Conservation (phyloP, 2,888 invertebrate species). For the Gnatocerus cornutus region DNA sequence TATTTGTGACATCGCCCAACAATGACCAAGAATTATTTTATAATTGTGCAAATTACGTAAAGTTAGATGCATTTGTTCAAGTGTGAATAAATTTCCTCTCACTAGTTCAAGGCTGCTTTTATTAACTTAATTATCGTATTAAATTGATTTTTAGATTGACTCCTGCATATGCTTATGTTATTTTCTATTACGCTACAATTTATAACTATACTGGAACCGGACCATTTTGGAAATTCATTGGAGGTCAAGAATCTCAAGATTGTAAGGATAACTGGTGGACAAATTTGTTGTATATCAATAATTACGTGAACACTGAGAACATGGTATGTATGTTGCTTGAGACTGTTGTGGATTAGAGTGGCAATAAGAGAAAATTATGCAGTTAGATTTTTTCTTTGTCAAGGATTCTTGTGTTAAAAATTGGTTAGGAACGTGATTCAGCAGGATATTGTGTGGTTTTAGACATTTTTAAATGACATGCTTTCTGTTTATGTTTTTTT, state of each 20-base stretch:
- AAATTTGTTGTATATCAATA: constrained; percentile 76
- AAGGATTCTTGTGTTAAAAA: constrained; percentile 36
- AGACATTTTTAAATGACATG: not conserved
- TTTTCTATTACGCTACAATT: constrained; percentile 75
- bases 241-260: constrained; percentile 71
- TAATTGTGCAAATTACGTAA: constrained; percentile 26
- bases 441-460: constrained; percentile 2
- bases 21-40: not conserved
- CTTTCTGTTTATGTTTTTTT: too few species aligned
- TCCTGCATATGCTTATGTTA: constrained; percentile 74
- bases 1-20: not conserved
- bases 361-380: constrained; percentile 45
- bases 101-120: constrained; percentile 39
- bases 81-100: constrained; percentile 43
- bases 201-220: constrained; percentile 75
- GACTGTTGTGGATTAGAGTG: not conserved
- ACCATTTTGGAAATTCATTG: constrained; percentile 75
- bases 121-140: constrained; percentile 20
- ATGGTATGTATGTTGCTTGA: constrained; percentile 71
- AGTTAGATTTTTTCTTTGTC: constrained; percentile 38
- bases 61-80: constrained; percentile 35
- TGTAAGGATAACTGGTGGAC: constrained; percentile 79
- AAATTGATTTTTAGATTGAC: constrained; percentile 64
- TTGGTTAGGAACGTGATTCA: constrained; percentile 25
- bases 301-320: constrained; percentile 75